phyloP scores from a whole-genome alignment of 2,888 invertebrate species.

The Orchesella flavescens region DNA sequence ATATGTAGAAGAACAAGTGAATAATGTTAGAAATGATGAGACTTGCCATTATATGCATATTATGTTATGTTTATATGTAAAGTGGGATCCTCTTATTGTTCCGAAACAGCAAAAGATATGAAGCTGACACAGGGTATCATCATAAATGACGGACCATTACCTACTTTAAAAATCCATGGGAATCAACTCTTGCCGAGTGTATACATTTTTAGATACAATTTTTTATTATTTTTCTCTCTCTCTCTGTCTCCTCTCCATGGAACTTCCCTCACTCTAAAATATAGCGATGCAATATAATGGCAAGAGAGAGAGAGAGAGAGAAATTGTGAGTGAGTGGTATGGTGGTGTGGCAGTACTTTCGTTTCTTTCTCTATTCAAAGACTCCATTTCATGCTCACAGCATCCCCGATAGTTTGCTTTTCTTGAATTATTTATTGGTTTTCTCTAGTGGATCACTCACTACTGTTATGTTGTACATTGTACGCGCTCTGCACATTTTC shows the following conservation, averaged over 20 bases:
- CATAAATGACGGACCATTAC: slow-evolving; percentile 64
- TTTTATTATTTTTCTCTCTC: not conserved
- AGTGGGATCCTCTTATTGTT: not conserved
- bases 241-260: not conserved
- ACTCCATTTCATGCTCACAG: slow-evolving; percentile 61
- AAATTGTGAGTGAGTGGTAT: not conserved
- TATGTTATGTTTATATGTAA: slow-evolving; percentile 4
- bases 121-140: slow-evolving; percentile 32
- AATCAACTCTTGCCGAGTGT: slow-evolving; percentile 49
- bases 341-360: slow-evolving; percentile 6
- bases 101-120: slow-evolving; percentile 2
- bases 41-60: slow-evolving; percentile 5
- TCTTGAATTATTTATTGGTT: slow-evolving; percentile 62
- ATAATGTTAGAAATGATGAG: slow-evolving; percentile 13
- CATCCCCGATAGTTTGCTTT: slow-evolving; percentile 50
- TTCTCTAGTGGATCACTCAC: slow-evolving; percentile 36
- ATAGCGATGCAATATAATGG: slow-evolving; percentile 39
- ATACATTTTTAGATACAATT: slow-evolving; percentile 23
- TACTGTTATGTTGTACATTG: not conserved
- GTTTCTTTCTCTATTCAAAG: slow-evolving; percentile 46
- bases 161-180: slow-evolving; percentile 62
- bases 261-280: not conserved
- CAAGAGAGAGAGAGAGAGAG: slow-evolving; percentile 41
- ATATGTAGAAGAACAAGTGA: not conserved
- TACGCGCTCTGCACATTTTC: too few species aligned